These are phyloP conservation scores for Ectobius pallidus DNA, from an alignment of 2,888 invertebrate species.

Conservation along the genomic window DNA sequence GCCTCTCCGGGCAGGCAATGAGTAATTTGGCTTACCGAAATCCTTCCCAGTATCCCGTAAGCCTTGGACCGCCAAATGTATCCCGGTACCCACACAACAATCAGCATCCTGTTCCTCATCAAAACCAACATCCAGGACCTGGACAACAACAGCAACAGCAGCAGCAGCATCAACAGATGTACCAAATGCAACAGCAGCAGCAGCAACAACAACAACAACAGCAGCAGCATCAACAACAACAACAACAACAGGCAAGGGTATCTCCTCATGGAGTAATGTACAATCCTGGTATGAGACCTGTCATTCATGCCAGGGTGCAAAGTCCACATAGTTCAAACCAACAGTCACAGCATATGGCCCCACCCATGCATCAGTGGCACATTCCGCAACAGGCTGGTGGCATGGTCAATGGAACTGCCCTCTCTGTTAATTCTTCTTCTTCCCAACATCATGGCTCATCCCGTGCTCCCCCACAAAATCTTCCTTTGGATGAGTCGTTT, in stretches of 20 bases:
- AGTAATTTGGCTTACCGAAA: slow-evolving; percentile 22
- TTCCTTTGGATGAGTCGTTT: slow-evolving; percentile 60
- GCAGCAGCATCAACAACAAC: slow-evolving; percentile 36
- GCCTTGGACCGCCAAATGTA: slow-evolving; percentile 9
- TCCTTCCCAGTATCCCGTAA: slow-evolving; percentile 15
- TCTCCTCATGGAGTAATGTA: slow-evolving; percentile 32
- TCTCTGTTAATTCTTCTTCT: background rate
- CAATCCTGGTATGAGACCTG: slow-evolving; percentile 14
- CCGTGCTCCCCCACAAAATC: slow-evolving; percentile 28
- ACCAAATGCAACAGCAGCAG: slow-evolving; percentile 38
- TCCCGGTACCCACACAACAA: slow-evolving; percentile 42
- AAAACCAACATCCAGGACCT: slow-evolving; percentile 50
- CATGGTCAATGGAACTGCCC: slow-evolving; percentile 26
- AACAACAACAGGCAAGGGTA: slow-evolving; percentile 28
- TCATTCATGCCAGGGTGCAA: slow-evolving; percentile 27
- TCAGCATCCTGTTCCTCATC: slow-evolving; percentile 51
- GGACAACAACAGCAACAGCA: no score
- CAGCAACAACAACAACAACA: slow-evolving; percentile 44
- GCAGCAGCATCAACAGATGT: slow-evolving; percentile 52
- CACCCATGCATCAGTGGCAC: slow-evolving; percentile 50
- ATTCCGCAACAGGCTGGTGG: slow-evolving; percentile 46
- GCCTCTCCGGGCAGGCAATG: slow-evolving; percentile 31
- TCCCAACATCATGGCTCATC: slow-evolving; percentile 13
- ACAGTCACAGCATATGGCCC: slow-evolving; percentile 50
- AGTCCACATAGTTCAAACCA: slow-evolving; percentile 39